Percentiles rank a stretch among this genome's conserved stretches.
Conservation (phyloP, 2,888 invertebrate genomes). For the Sepioteuthis lessoniana region DNA sequence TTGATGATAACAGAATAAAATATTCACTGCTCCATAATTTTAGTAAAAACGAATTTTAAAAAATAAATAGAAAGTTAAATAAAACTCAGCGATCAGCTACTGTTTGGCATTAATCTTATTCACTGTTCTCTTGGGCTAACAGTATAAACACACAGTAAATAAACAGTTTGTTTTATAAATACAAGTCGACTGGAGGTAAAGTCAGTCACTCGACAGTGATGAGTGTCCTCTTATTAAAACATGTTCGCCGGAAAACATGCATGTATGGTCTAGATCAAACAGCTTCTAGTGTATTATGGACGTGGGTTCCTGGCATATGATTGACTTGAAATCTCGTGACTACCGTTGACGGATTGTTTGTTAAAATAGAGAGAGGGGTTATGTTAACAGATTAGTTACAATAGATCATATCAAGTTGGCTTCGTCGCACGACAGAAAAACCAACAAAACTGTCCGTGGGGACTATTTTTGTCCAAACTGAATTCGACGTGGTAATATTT, state of each 20-base stretch:
- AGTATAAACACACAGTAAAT: background rate
- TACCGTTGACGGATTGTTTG: background rate
- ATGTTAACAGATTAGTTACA: conserved; percentile 20
- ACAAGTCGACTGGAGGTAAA: background rate
- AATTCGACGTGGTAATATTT: background rate
- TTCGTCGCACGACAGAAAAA: background rate
- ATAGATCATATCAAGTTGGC: background rate
- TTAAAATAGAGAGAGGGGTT: background rate
- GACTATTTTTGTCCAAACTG: background rate
- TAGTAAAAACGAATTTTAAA: too few species aligned
- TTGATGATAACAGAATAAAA: too few species aligned
- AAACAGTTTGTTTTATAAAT: background rate
- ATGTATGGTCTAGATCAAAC: conserved; percentile 17
- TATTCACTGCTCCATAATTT: too few species aligned
- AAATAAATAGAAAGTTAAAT: too few species aligned
- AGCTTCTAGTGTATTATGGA: background rate
- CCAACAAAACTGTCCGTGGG: background rate
- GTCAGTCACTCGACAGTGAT: background rate
- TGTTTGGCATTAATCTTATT: background rate
- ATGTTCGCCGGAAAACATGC: background rate
- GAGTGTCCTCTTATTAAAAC: background rate
- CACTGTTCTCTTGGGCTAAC: background rate
- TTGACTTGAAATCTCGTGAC: background rate
- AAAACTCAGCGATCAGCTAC: background rate
- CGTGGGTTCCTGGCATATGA: background rate